Evolutionary conservation across 2,888 invertebrate genomes (phyloP).

Genomic region (Incurvaria masculella): DNA sequence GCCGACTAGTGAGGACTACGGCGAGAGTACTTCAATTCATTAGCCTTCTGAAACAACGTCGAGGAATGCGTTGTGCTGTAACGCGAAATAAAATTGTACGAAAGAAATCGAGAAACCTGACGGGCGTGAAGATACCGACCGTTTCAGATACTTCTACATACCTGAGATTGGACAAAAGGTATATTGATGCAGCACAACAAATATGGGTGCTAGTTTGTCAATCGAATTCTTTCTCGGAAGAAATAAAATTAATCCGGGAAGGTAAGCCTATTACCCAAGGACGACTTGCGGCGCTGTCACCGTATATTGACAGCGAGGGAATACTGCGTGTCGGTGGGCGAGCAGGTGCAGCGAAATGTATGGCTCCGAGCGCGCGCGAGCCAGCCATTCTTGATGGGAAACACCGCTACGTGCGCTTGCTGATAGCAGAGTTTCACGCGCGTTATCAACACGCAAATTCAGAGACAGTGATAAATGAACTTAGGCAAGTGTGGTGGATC

Average conservation of each 20-base stretch:
- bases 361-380: too few species aligned
- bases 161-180: too few species aligned
- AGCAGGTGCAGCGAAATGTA: background rate
- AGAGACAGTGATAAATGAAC: background rate
- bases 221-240: too few species aligned
- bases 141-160: too few species aligned
- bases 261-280: too few species aligned
- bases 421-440: background rate
- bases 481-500: background rate
- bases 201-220: too few species aligned
- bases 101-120: too few species aligned
- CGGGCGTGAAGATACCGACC: too few species aligned
- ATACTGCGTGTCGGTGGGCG: background rate
- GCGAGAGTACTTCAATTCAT: background rate
- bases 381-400: background rate
- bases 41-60: background rate
- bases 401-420: background rate
- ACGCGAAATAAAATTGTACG: too few species aligned
- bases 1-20: background rate
- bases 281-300: background rate
- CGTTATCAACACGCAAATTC: background rate
- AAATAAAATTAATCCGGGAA: too few species aligned
- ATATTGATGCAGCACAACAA: too few species aligned
- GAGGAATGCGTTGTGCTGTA: too few species aligned
- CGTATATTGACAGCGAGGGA: background rate